Evolutionary conservation across 2,797 vertebrate species (phyloP), one percentile per base, ranked within the genome.

Genomic region (Enteromius afrohamiltoni): DNA sequence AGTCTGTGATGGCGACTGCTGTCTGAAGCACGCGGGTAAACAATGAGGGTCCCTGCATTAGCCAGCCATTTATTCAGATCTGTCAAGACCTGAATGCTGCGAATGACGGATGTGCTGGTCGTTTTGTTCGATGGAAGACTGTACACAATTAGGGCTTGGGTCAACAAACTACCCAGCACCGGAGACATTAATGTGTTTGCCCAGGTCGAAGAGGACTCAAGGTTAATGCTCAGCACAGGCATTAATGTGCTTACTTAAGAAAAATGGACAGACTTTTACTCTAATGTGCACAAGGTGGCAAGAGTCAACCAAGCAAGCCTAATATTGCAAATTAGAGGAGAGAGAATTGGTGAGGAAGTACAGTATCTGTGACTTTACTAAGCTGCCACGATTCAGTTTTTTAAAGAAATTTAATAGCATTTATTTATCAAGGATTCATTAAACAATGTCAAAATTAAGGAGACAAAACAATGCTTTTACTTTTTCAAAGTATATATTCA

Each of bases 31-130:
- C 23, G 69, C 67, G 84, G 67, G 76, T 74, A 83, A 80, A 87
- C 79, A 82, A 51, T 23, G 79, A 76, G 19, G 77, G 69, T 84
- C 85, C 65, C 37, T 62, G 69, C 78, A 86, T 89, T 88, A 89
- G 86, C 77, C 76, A 77, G 82, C 68, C 80, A 85, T 87, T 90
- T 87, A 88, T 88, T 88, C 84, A 82, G 84, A 89, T 53, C 40
- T 84, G 85, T 86, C 87, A 88, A 78, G 26, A 83, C 68, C 79
- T 83, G 79, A 84, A 87, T 83, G 64, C 77, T 77, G 71, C 70
- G 58, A 79, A 53, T 71, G 85, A 87, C 77, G 26, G 83, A 88
- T 75, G 65, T 26, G 58, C 37, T 78, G 7, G 62, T 37, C 81
- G 40, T 75, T 79, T 82, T 45, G 49, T 85, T 85, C 75, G 67